These are phyloP conservation scores for Strigamia maritima DNA, from an alignment of 2,888 invertebrate genomes.

Conservation along the genomic window DNA sequence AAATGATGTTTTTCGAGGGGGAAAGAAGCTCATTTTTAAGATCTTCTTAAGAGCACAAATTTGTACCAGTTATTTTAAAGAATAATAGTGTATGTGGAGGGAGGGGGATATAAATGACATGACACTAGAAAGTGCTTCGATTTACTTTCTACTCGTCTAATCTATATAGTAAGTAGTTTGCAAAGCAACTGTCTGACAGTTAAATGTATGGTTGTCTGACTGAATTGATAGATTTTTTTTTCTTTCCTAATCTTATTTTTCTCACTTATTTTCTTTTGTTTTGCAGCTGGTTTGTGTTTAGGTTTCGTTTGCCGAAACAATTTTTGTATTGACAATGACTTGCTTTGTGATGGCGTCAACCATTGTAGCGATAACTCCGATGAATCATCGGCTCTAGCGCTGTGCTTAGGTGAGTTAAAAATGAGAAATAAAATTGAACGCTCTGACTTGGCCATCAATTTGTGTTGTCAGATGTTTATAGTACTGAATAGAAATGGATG, in stretches of 20 bases:
- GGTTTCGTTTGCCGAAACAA: constrained; percentile 84
- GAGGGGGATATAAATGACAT: no score
- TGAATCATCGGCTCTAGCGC: constrained; percentile 71
- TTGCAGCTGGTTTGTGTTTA: constrained; percentile 78
- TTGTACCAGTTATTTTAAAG: no score
- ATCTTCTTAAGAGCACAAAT: no score
- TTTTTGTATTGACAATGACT: constrained; percentile 87
- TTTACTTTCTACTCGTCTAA: neutral
- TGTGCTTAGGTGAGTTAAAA: constrained; percentile 73
- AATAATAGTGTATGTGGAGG: no score
- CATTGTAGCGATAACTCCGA: constrained; percentile 93
- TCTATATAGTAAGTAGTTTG: no score
- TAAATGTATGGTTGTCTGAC: neutral
- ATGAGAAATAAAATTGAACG: neutral
- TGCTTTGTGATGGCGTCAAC: constrained; percentile 87
- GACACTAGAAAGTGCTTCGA: neutral
- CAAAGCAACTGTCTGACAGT: constrained; percentile 15
- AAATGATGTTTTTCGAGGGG: no score
- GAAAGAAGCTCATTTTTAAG: no score
- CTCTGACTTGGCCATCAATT: constrained; percentile 20
- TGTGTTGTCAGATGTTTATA: neutral
- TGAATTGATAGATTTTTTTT: neutral
- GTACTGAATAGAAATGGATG: neutral
- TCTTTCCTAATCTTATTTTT: neutral
- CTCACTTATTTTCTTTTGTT: constrained; percentile 28